phyloP scores from a whole-genome alignment of 1,140 invertebrate genomes.

The Drosophila triauraria region DNA sequence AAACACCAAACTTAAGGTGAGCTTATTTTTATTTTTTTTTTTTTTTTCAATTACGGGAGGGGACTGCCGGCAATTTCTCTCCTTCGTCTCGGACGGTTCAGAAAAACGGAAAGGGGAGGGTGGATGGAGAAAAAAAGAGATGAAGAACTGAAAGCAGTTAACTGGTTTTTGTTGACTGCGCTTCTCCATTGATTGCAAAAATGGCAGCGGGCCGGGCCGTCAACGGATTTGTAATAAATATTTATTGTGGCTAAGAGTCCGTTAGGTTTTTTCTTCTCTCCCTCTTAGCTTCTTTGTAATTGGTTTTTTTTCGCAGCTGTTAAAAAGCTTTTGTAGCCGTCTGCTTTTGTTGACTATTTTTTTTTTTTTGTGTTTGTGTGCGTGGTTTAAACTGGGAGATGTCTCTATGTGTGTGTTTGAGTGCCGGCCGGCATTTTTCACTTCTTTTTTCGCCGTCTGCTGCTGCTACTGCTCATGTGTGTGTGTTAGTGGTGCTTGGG shows the following conservation, averaged over 20 bases:
- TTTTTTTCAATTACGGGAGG: background rate
- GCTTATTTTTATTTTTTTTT: slow-evolving; percentile 1
- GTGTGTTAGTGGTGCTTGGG: slow-evolving; percentile 49
- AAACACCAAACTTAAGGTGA: slow-evolving; percentile 44
- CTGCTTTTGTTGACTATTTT: slow-evolving; percentile 40
- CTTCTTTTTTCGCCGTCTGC: slow-evolving; percentile 35
- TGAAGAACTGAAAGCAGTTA: slow-evolving; percentile 12
- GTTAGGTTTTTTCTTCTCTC: slow-evolving; percentile 24
- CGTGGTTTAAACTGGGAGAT: slow-evolving; percentile 11
- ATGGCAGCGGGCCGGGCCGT: slow-evolving; percentile 13
- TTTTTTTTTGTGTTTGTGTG: slow-evolving; percentile 1
- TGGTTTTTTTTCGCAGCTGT: slow-evolving; percentile 37
- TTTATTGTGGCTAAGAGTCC: slow-evolving; percentile 44
- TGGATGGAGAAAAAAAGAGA: slow-evolving; percentile 7
- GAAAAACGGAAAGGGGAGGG: background rate
- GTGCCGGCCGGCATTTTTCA: slow-evolving; percentile 46
- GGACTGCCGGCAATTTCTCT: slow-evolving; percentile 37
- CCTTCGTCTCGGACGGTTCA: background rate
- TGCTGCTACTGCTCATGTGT: slow-evolving; percentile 3
- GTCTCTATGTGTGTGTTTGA: background rate
- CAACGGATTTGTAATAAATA: slow-evolving; percentile 48
- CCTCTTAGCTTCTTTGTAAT: slow-evolving; percentile 19
- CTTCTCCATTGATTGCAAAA: slow-evolving; percentile 55
- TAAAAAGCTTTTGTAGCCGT: slow-evolving; percentile 31
- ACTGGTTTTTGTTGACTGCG: slow-evolving; percentile 54